These are phyloP conservation scores for Clanis bilineata DNA, from an alignment of 2,888 invertebrate genomes.

Conservation along the genomic window DNA sequence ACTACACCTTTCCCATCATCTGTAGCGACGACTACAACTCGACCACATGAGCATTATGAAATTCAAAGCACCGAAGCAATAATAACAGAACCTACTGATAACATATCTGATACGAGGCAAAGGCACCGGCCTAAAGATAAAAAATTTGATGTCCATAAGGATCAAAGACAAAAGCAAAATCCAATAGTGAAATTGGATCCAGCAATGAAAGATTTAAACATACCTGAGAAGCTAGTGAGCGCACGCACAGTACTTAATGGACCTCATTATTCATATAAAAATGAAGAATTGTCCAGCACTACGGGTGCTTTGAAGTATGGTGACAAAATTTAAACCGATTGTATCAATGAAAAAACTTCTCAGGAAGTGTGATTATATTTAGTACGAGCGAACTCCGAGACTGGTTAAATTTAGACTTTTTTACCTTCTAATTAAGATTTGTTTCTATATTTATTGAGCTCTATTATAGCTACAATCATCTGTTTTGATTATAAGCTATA, in stretches of 20 bases:
- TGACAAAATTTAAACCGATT: slow-evolving; percentile 57
- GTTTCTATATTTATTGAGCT: slow-evolving; percentile 44
- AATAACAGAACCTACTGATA: slow-evolving; percentile 36
- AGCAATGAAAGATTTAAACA: slow-evolving; percentile 30
- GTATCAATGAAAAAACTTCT: background rate
- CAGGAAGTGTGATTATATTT: slow-evolving; percentile 48
- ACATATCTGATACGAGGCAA: slow-evolving; percentile 32
- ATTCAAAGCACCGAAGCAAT: slow-evolving; percentile 33
- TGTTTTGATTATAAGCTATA: slow-evolving; percentile 44
- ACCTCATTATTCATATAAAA: background rate
- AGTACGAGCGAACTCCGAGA: slow-evolving; percentile 24
- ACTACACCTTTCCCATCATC: slow-evolving; percentile 41
- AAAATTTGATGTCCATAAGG: slow-evolving; percentile 29
- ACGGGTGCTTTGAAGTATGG: slow-evolving; percentile 67
- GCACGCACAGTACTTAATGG: slow-evolving; percentile 26
- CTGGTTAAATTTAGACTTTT: slow-evolving; percentile 40
- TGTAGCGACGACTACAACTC: slow-evolving; percentile 43
- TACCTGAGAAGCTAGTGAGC: slow-evolving; percentile 29
- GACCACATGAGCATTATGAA: slow-evolving; percentile 36
- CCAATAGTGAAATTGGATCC: slow-evolving; percentile 36
- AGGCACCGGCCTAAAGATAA: slow-evolving; percentile 32
- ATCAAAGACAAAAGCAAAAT: slow-evolving; percentile 38
- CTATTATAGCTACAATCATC: slow-evolving; percentile 47
- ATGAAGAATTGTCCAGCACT: slow-evolving; percentile 36
- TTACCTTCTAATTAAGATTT: slow-evolving; percentile 38